These are phyloP conservation scores for Pelusios castaneus DNA, from an alignment of 2,113 vertebrate species.

Conservation along the genomic window DNA sequence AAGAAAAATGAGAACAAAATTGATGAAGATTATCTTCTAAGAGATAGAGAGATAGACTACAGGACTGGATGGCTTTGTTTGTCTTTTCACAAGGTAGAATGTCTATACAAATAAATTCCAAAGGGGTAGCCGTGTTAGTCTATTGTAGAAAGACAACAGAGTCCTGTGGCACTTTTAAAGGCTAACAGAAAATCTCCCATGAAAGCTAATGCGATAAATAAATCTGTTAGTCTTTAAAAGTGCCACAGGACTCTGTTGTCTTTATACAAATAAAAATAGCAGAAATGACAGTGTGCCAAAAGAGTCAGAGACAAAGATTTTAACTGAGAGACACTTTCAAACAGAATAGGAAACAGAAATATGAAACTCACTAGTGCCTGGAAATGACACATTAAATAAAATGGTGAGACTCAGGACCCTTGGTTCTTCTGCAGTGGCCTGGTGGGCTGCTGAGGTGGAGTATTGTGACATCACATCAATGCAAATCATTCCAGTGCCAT, in stretches of 20 bases:
- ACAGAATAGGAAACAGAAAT: not conserved
- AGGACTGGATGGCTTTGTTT: not conserved
- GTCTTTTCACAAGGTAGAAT: not conserved
- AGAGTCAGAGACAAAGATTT: not conserved
- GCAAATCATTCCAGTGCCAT: no score
- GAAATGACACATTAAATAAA: not conserved
- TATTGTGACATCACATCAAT: not conserved
- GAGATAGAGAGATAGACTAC: not conserved
- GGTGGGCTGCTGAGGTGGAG: not conserved
- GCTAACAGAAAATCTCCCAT: no score
- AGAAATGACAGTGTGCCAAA: not conserved
- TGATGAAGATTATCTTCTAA: not conserved
- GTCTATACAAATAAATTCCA: no score
- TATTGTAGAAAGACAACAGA: no score
- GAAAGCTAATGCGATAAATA: no score
- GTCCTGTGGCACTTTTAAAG: no score
- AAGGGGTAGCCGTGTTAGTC: no score
- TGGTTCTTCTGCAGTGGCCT: not conserved
- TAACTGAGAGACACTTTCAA: not conserved
- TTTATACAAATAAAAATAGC: not conserved
- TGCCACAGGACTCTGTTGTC: no score
- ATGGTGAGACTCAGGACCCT: not conserved
- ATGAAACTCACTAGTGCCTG: not conserved
- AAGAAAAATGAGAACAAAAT: slow-evolving; percentile 23
- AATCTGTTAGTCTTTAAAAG: no score